phyloP scores from a whole-genome alignment of 2,113 vertebrate species.

The Eurystomus gularis region DNA sequence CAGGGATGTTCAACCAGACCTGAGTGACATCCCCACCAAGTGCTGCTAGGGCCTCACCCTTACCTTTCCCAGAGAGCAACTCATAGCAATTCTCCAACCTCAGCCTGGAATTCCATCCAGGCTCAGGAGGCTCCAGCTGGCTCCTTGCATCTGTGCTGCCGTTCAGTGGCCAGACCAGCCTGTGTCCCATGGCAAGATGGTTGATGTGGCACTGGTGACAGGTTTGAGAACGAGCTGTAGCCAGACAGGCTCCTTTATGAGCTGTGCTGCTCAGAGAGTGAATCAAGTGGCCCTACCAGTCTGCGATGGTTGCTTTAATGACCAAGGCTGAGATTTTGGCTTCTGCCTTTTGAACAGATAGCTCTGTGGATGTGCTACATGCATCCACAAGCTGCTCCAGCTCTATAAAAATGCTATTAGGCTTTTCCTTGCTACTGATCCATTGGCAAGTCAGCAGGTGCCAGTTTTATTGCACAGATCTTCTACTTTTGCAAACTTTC shows the following conservation, averaged over 20 bases:
- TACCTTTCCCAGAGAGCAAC: not conserved
- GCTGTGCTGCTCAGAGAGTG: not conserved
- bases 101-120: not conserved
- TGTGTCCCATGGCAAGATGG: not conserved
- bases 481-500: not conserved
- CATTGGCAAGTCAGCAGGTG: not conserved
- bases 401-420: not conserved
- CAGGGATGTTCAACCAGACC: not conserved
- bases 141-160: not conserved
- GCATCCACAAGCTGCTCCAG: not conserved
- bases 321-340: not conserved
- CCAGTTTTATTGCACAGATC: not conserved
- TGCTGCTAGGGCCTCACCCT: not conserved
- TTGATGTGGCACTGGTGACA: not conserved
- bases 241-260: not conserved
- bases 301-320: not conserved
- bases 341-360: not conserved
- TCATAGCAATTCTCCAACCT: not conserved
- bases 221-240: not conserved
- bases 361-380: not conserved
- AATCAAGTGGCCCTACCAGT: not conserved
- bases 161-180: not conserved
- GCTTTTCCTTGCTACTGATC: not conserved
- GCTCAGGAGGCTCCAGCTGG: not conserved
- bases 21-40: not conserved